These are phyloP conservation scores for Machimus rusticus DNA, from an alignment of 2,888 invertebrate species.

Conservation along the genomic window DNA sequence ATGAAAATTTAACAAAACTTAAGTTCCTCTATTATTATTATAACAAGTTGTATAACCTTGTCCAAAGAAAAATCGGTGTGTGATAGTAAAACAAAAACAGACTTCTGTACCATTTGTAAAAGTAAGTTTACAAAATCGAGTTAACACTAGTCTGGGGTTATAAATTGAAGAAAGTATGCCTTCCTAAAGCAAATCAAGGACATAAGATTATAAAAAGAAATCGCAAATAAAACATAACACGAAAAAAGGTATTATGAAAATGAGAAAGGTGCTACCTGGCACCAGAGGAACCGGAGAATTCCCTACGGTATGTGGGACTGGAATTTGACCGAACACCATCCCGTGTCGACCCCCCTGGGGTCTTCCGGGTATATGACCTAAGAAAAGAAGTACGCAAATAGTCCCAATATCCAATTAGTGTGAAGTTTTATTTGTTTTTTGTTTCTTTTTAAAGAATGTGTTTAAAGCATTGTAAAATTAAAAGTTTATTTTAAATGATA, in stretches of 20 bases:
- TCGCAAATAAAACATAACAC: constrained; percentile 45
- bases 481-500: neutral
- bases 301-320: constrained; percentile 64
- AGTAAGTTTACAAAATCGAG: constrained; percentile 10
- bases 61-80: neutral
- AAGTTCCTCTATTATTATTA: neutral
- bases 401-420: constrained; percentile 40
- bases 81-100: neutral
- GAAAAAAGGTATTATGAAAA: constrained; percentile 46
- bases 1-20: neutral
- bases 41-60: neutral
- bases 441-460: neutral
- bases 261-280: constrained; percentile 64
- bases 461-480: constrained; percentile 6
- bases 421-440: constrained; percentile 15
- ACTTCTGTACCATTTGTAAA: neutral
- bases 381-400: constrained; percentile 46
- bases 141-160: neutral
- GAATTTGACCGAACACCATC: constrained; percentile 70
- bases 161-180: constrained; percentile 5
- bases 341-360: constrained; percentile 72
- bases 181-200: constrained; percentile 1
- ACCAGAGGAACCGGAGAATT: constrained; percentile 65
- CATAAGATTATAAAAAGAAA: constrained; percentile 16
- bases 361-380: constrained; percentile 72